Evolutionary conservation across 2,113 vertebrate species (phyloP).

Genomic region (Craseonycteris thonglongyai): DNA sequence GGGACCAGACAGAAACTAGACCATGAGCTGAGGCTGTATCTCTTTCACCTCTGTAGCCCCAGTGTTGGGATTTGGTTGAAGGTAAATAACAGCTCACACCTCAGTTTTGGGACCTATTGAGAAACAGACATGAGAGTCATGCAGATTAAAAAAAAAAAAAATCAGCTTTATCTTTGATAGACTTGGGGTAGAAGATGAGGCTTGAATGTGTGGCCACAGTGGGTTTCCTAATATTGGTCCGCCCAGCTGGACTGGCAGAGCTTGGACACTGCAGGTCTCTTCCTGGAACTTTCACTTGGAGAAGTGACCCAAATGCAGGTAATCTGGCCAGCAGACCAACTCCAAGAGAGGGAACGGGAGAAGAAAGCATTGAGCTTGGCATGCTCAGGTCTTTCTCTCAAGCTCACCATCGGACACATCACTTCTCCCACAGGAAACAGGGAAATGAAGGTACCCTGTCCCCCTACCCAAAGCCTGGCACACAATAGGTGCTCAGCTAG

Average conservation of each 20-base stretch:
- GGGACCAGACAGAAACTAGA: background rate
- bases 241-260: background rate
- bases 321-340: background rate
- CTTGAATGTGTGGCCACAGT: background rate
- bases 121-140: background rate
- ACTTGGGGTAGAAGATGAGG: background rate
- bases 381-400: background rate
- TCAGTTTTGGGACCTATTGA: background rate
- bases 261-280: background rate
- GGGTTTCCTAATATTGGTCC: background rate
- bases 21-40: accelerated
- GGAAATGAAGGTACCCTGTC: background rate
- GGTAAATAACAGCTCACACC: background rate
- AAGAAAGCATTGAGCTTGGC: background rate
- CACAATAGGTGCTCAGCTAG: background rate
- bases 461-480: background rate
- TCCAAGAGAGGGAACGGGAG: background rate
- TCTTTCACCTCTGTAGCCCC: background rate
- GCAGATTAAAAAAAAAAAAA: background rate
- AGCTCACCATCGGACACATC: background rate
- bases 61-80: background rate
- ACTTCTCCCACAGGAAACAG: background rate
- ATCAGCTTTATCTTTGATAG: background rate
- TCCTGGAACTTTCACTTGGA: background rate
- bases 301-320: background rate